Evolutionary conservation across 2,797 vertebrate species (phyloP).

Genomic region (Margarornis squamiger): DNA sequence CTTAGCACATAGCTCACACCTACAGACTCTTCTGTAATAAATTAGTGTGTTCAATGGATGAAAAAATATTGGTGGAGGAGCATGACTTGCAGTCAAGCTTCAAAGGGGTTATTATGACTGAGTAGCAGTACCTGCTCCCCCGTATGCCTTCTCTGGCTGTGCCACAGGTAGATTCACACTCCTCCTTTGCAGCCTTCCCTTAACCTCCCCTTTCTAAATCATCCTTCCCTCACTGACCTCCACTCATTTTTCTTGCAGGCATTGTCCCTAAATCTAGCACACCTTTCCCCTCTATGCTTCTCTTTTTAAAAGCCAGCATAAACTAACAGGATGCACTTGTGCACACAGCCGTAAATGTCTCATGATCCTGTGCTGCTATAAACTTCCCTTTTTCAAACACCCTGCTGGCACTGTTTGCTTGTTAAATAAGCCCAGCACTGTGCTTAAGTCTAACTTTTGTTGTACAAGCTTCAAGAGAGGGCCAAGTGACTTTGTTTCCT

Average conservation of each 20-base stretch:
- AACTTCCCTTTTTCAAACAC: slow-evolving; percentile 46
- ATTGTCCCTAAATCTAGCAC: not conserved
- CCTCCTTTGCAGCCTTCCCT: not conserved
- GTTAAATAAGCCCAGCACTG: slow-evolving; percentile 59
- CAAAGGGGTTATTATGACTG: slow-evolving; percentile 45
- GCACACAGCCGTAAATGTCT: not conserved
- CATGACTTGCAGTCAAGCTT: slow-evolving; percentile 43
- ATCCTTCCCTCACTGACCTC: not conserved
- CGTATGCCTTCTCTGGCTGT: not conserved
- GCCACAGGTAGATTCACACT: not conserved
- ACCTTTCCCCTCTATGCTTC: not conserved
- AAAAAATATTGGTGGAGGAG: slow-evolving; percentile 40
- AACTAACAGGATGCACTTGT: not conserved
- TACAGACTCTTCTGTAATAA: slow-evolving; percentile 45
- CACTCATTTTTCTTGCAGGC: not conserved
- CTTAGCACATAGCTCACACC: slow-evolving; percentile 41
- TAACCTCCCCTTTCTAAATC: not conserved
- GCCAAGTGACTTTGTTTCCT: slow-evolving; percentile 36
- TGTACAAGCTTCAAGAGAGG: slow-evolving; percentile 20
- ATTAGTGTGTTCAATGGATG: slow-evolving; percentile 48
- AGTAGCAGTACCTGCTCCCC: slow-evolving; percentile 16
- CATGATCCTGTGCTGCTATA: slow-evolving; percentile 15
- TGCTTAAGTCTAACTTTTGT: slow-evolving; percentile 55
- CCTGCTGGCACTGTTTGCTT: slow-evolving; percentile 57
- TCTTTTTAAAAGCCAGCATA: slow-evolving; percentile 3